Evolutionary conservation across 2,888 invertebrate genomes (phyloP).

Genomic region (Macrosiphum euphorbiae): DNA sequence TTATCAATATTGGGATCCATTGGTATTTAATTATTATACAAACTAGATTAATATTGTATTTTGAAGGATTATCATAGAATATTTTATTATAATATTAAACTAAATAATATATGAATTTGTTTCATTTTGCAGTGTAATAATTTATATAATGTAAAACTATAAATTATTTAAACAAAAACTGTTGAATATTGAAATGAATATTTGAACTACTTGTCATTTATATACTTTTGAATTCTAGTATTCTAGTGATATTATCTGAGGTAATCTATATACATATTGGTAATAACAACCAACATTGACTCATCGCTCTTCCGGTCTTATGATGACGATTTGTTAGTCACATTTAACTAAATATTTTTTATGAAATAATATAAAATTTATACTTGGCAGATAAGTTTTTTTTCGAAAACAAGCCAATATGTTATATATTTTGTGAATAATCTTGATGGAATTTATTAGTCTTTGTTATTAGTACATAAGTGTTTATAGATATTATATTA

Average conservation of each 20-base stretch:
- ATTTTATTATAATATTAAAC: neutral
- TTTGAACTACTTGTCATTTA: neutral
- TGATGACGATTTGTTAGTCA: neutral
- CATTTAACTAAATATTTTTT: neutral
- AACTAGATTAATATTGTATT: no score
- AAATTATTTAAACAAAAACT: neutral
- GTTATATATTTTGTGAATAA: neutral
- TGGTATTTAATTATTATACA: no score
- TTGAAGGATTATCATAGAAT: neutral
- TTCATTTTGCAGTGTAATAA: neutral
- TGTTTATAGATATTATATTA: neutral
- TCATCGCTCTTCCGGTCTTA: neutral
- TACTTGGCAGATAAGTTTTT: neutral
- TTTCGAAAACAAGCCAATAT: neutral
- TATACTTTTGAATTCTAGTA: neutral
- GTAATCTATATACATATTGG: neutral
- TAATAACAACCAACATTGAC: neutral
- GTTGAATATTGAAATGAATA: neutral
- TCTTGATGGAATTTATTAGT: neutral
- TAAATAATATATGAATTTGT: neutral
- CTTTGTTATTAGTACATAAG: neutral
- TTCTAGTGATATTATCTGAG: neutral
- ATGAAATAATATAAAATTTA: neutral
- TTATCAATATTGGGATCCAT: no score
- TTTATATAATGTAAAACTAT: neutral